Conservation (phyloP, 2,888 invertebrate species). For the Cremastinae sp. region DNA sequence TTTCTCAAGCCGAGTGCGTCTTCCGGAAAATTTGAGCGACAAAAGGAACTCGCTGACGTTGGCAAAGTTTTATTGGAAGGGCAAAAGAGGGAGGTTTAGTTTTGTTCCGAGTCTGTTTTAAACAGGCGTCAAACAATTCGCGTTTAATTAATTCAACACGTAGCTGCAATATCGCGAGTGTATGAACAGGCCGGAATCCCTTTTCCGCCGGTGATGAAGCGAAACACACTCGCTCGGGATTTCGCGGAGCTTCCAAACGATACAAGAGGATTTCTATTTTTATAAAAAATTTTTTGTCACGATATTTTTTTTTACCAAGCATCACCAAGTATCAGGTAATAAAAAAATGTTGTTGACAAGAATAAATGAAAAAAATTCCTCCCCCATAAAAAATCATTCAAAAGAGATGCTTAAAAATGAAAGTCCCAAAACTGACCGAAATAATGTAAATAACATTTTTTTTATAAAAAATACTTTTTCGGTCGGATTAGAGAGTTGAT, state of each 20-base stretch:
- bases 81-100: constrained; percentile 48
- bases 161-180: constrained; percentile 36
- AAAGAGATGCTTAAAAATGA: no score
- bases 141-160: constrained; percentile 68
- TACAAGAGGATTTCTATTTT: constrained; percentile 13
- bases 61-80: constrained; percentile 36
- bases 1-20: neutral
- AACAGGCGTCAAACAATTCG: constrained; percentile 64
- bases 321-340: no score
- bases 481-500: no score
- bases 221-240: constrained; percentile 41
- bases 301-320: no score
- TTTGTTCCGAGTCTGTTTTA: constrained; percentile 54
- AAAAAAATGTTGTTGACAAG: no score
- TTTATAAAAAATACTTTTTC: no score
- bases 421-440: no score
- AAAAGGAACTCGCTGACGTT: constrained; percentile 4
- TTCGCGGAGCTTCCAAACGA: constrained; percentile 4
- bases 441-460: no score
- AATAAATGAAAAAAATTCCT: no score
- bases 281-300: neutral
- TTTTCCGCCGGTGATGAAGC: constrained; percentile 16
- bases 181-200: constrained; percentile 14
- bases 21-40: constrained; percentile 33
- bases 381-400: no score